Base-by-base conservation (phyloP, 1,140 invertebrate genomes). In the Oedothorax gibbosus region DNA sequence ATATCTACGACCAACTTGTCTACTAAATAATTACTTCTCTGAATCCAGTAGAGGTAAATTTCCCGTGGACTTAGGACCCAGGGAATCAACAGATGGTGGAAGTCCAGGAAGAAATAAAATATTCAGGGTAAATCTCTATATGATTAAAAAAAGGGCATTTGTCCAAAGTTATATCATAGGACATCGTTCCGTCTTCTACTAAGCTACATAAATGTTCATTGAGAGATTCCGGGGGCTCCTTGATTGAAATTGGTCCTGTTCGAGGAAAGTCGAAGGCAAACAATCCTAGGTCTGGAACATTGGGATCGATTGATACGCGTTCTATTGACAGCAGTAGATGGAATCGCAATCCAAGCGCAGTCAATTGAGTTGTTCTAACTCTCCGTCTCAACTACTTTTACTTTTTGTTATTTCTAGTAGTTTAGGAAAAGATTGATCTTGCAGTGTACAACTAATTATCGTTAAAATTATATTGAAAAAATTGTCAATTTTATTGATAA, bases 11-110 rank as follows among this genome's bases (percentile, higher is more conserved):
- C 5, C 35, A 35, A 35, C 35, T 35, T 35, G 35, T 35, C 18
- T 77, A 77, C 60, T 51, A 77, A 77, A 77, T 77, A 77, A 77
- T 77, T 77, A 64, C 75, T 77, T 77, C 75, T 2, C n/a, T 15
- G 75, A 77, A 64, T 77, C 75, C 21, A 77, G 21, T 65, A 18
- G 49, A 77, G 21, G 62, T 77, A 64, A 65, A 7, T 53, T 15
- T 14, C 35, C 35, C 35, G 35, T 35, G 5, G 35, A 2, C 35
- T 35, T 35, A 18, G 35, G 10, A 21, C 8, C 21, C n/a, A 56
- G 57, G 72, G 57, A 75, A 57, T 75, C 72, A 7, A 60, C 72
- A 75, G 53, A 75, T 75, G 54, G 51, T 20, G 20, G 8, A 73
- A 21, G 71, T 20, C 21, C 7, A 57, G 57, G 53, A 71, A 71